Base-by-base conservation (phyloP, 2,888 invertebrate genomes). In the Polyommatus iphigenia region DNA sequence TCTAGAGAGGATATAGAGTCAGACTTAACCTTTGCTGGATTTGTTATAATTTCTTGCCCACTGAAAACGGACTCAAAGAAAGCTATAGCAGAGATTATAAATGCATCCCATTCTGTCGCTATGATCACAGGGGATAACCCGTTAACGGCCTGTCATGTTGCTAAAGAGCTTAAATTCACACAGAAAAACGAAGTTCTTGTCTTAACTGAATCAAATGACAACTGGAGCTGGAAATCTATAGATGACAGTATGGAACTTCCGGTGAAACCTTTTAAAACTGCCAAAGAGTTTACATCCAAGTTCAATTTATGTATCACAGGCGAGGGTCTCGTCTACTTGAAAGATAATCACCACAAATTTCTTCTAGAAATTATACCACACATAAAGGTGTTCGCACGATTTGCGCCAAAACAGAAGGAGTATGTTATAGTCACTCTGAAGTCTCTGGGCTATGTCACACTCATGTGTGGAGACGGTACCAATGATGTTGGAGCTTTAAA, bases 41-140 rank as follows among this genome's bases (percentile, higher is more conserved):
- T 99, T 88, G 97, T 99, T 32, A 97, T 99, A 77, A 99, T 99
- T 83, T 99, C 99, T 0, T 99, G 99, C 88, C 99, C 99, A 0
- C 95, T 99, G 83, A 99, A 99, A 93, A 95, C 95, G 0, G 99
- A 99, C 90, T 99, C 99, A 0, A 98, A 98, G 88, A 95, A 96
- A 79, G 98, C 99, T n/a, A 97, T 99, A 81, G 97, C 97, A 85
- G 99, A 99, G 94, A 97, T 99, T 71, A 95, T 98, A 78, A 96
- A 97, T 86, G 97, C 99, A 0, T 98, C 99, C 7, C 99, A 99
- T 94, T 96, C 97, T 86, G 99, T 99, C 18, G 97, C 97, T 2
- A 99, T 99, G 99, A 99, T 99, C 71, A 99, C 99, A 7, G 99
- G 99, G 50, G 99, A 99, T 89, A 99, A 99, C 93, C 99, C 99